Base-by-base conservation (phyloP, 1,140 invertebrate genomes). In the Pteromalus puparum region DNA sequence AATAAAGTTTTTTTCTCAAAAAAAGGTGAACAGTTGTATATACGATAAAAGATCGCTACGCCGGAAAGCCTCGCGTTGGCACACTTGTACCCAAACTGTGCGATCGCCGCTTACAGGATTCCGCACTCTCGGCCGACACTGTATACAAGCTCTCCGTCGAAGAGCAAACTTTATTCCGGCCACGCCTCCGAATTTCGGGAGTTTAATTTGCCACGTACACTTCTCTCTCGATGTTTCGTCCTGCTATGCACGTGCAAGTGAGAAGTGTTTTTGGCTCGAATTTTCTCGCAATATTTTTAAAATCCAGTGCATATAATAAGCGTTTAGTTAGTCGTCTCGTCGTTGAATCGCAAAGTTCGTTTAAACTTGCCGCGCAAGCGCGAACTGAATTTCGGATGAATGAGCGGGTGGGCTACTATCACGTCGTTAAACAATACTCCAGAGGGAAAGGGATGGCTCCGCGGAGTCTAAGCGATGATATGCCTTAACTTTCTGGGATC, bases 301-400 rank as follows among this genome's bases (percentile, higher is more conserved):
- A 30, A 30, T 61, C 15, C 12, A 15, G n/a, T 21, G 4, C 48
- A 21, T 10, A 12, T 10, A 42, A 42, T 7, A 42, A 2, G 6
- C 38, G 38, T 10, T 42, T 42, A 42, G 38, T 42, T 42, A 53
- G 53, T n/a, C 13, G 2, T n/a, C n/a, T 48, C 46, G 4, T 61
- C 68, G 72, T 75, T 82, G 65, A 82, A 82, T 61, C 65, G 34
- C 73, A 75, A 82, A 82, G 7, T 67, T 42, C 46, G 30, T 65
- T 82, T 75, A 76, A 74, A 81, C 30, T 81, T 13, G 24, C 79
- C 15, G 42, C 2, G 4, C 26, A 7, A 12, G 67, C 21, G 4
- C 81, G 70, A 75, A 72, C 81, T 42, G 48, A 46, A 46, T 74
- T 82, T 61, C 28, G 46, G 24, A 65, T 9, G 28, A 81, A 38